These are phyloP conservation scores for Xiphorhynchus elegans DNA, from an alignment of 2,113 vertebrate species.

Conservation along the genomic window DNA sequence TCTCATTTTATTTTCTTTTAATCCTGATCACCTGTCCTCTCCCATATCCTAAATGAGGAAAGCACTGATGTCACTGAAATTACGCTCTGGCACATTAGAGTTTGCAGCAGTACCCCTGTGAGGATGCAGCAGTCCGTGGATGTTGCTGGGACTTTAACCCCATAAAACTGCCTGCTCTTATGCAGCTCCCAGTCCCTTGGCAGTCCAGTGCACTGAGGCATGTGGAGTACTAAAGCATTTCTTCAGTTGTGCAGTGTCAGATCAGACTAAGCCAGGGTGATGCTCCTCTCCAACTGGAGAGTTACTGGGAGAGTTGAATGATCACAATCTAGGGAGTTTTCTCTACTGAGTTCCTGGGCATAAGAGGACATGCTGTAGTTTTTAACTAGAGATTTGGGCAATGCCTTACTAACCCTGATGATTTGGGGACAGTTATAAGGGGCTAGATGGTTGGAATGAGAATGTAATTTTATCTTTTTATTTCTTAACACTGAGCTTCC, in stretches of 20 bases:
- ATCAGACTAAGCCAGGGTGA: neutral
- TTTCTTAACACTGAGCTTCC: neutral
- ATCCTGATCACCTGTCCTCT: conserved; percentile 70
- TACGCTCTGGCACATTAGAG: neutral
- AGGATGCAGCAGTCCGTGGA: neutral
- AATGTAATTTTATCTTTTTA: neutral
- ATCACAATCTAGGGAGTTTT: neutral
- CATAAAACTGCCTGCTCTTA: neutral
- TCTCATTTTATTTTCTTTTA: conserved; percentile 53
- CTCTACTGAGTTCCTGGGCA: neutral
- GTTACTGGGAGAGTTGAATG: neutral
- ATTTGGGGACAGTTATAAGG: neutral
- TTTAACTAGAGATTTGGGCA: neutral
- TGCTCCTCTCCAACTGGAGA: neutral
- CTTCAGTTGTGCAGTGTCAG: neutral
- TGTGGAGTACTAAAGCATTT: neutral
- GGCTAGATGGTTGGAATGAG: neutral
- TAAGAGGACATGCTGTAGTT: neutral
- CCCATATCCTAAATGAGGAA: neutral
- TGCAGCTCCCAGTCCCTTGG: neutral
- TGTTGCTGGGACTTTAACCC: neutral
- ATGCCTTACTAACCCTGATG: neutral
- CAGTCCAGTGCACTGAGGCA: neutral
- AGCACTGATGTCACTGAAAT: neutral
- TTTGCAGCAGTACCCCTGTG: neutral